Evolutionary conservation across 1,140 invertebrate species (phyloP).

Genomic region (Goniozus legneri): DNA sequence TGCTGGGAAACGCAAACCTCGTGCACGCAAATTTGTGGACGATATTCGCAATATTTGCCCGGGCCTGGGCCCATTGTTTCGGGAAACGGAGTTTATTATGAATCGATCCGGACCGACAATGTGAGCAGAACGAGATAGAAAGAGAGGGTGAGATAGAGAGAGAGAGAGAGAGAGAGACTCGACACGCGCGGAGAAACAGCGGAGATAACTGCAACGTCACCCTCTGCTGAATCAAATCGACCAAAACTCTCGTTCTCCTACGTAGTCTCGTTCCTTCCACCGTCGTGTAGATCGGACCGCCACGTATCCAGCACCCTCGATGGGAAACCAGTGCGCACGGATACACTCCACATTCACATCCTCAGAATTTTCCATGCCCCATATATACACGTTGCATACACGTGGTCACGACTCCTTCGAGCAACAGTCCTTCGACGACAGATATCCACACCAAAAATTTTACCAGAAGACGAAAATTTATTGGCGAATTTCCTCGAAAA

Average conservation of each 20-base stretch:
- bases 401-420: no score
- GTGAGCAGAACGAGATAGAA: conserved; percentile 19
- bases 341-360: no score
- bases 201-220: conserved; percentile 40
- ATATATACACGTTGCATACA: no score
- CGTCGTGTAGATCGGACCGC: conserved; percentile 19
- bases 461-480: no score
- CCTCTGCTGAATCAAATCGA: conserved; percentile 41
- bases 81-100: conserved; percentile 44
- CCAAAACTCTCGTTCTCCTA: conserved; percentile 35
- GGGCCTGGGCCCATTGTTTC: conserved; percentile 45
- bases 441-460: no score
- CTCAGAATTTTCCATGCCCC: no score
- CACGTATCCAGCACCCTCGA: no score
- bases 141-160: conserved; percentile 16
- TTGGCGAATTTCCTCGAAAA: no score
- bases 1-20: conserved; percentile 35
- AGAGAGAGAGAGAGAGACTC: conserved; percentile 4
- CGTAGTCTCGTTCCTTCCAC: conserved; percentile 15
- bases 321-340: no score
- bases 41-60: conserved; percentile 48
- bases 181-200: conserved; percentile 1
- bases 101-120: conserved; percentile 43
- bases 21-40: conserved; percentile 48
- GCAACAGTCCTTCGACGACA: no score